A percentile compares a stretch with the other conserved stretches of the same genome.
These are phyloP conservation scores for Aphis gossypii DNA, from an alignment of 1,140 invertebrate species.

Conservation along the genomic window DNA sequence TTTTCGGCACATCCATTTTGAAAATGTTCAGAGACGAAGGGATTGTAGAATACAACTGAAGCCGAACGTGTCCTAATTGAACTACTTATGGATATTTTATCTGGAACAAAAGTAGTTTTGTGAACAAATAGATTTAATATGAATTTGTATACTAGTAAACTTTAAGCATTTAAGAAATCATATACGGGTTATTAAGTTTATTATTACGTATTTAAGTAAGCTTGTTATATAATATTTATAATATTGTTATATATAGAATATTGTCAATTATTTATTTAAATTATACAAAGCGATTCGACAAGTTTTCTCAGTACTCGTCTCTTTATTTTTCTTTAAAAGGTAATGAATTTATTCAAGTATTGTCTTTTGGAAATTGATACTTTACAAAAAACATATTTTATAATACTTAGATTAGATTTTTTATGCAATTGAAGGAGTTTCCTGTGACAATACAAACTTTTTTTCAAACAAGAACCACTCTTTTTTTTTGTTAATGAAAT, in stretches of 20 bases:
- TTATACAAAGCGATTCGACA: too few relatives aligned
- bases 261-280: background rate
- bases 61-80: background rate
- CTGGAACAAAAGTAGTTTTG: background rate
- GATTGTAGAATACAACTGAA: conserved; percentile 33
- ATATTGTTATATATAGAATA: background rate
- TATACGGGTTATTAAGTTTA: background rate
- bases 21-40: conserved; percentile 46
- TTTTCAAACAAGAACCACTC: too few relatives aligned
- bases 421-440: too few relatives aligned
- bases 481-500: too few relatives aligned
- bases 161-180: background rate
- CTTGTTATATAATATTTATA: background rate
- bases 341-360: too few relatives aligned
- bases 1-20: background rate
- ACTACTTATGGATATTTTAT: background rate
- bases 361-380: too few relatives aligned
- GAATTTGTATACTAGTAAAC: background rate
- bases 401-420: too few relatives aligned
- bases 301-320: too few relatives aligned
- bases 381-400: too few relatives aligned
- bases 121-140: background rate
- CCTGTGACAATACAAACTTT: too few relatives aligned
- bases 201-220: background rate
- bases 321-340: too few relatives aligned